Evolutionary conservation across 2,888 invertebrate genomes (phyloP), one percentile per base, ranked within the genome.

Genomic region (Plagiodera versicolora): DNA sequence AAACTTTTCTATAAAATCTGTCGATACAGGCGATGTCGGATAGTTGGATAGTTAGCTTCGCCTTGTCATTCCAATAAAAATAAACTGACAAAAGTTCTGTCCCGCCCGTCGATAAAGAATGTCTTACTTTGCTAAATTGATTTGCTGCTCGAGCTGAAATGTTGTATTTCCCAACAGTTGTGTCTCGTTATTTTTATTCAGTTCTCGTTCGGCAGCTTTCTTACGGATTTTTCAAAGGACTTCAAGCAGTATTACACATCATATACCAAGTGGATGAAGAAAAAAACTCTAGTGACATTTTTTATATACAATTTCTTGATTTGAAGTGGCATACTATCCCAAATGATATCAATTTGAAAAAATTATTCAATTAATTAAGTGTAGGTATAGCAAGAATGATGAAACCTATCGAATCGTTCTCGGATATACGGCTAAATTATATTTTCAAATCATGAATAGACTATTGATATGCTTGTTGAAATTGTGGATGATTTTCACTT

Each of bases 61-160:
- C 52, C 54, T 39, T 20, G 47, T 19, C 51, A 46, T 55, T 57
- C 55, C 57, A 28, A 55, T 58, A 58, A 63, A 59, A 60, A 63
- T 63, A 63, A 60, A 60, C 51, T 35, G 51, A 51, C 24, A 55
- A 60, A 58, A 60, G 45, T 63, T 55, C 56, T 39, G 30, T 50
- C 14, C 32, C 47, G 62, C 48, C 32, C 47, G 62, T 46, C 58
- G 52, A 63, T 62, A 65, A 49, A 58, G 63, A 65, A 65, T 60
- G 58, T 58, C 62, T 62, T 60, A 58, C 62, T 65, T 56, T 62
- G 46, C 45, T 60, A 65, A 63, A 63, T 65, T 65, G 62, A 65
- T 65, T 62, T 55, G 55, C 49, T 62, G 35, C 53, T 49, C 55
- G 20, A 54, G 35, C 28, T 45, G 59, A 49, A 54, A 63, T 60